Evolutionary conservation across 2,113 vertebrate genomes (phyloP).

Genomic region (Orthonyx spaldingii): DNA sequence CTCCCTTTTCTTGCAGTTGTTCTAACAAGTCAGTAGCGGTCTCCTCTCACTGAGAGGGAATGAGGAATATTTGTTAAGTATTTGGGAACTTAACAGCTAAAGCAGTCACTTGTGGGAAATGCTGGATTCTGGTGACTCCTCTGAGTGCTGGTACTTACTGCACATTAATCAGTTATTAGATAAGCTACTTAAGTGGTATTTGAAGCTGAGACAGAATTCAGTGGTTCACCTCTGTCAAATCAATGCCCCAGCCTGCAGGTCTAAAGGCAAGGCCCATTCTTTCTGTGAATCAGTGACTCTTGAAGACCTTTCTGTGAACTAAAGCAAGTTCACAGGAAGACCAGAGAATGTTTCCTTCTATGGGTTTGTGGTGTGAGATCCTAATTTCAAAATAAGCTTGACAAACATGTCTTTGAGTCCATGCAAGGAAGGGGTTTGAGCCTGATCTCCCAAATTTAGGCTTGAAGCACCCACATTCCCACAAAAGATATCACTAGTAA

Average conservation of each 20-base stretch:
- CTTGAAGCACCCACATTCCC: not conserved
- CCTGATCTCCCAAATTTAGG: not conserved
- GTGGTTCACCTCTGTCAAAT: not conserved
- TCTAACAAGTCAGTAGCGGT: not conserved
- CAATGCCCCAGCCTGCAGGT: not conserved
- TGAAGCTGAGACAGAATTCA: not conserved
- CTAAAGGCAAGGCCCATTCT: not conserved
- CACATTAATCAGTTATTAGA: not conserved
- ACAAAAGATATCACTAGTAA: not conserved
- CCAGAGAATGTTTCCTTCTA: not conserved
- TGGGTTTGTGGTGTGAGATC: not conserved
- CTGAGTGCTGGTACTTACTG: not conserved
- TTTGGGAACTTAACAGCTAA: not conserved
- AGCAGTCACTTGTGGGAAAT: not conserved
- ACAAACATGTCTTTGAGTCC: not conserved
- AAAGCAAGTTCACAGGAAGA: not conserved
- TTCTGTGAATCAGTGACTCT: not conserved
- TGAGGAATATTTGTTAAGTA: not conserved
- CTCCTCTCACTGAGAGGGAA: not conserved
- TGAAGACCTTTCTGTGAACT: not conserved
- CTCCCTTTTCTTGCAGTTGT: not conserved
- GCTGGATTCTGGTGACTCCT: not conserved
- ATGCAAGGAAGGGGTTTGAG: not conserved
- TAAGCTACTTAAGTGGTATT: not conserved
- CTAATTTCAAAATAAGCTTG: not conserved